Conservation (phyloP, 2,113 vertebrate species). For the Todiramphus saurophagus region DNA sequence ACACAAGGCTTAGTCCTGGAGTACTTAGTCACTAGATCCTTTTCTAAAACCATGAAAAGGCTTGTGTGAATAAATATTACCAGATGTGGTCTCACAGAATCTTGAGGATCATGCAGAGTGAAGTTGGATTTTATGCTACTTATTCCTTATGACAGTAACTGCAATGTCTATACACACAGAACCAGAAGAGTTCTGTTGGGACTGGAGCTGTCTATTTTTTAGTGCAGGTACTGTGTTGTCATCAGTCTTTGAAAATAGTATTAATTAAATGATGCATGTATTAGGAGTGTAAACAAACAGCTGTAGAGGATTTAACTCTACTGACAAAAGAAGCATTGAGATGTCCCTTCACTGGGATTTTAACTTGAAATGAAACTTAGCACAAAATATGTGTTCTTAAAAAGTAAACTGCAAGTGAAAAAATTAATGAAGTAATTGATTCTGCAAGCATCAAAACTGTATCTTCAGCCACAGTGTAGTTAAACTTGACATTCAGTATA, state of each 20-base stretch:
- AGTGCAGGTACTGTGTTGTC: neutral
- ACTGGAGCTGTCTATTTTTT: neutral
- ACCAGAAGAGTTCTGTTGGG: neutral
- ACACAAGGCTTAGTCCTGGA: neutral
- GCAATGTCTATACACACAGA: neutral
- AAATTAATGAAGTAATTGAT: neutral
- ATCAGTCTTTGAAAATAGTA: neutral
- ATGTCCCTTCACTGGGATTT: neutral
- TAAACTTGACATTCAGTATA: neutral
- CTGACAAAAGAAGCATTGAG: neutral
- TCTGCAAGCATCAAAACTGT: neutral
- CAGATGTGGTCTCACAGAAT: neutral
- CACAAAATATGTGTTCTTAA: neutral
- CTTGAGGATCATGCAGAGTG: neutral
- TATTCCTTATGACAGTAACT: neutral
- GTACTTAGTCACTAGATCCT: neutral
- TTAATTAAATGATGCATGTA: neutral
- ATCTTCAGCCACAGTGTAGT: neutral
- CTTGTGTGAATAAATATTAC: neutral
- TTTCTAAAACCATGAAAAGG: neutral
- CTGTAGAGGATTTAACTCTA: neutral
- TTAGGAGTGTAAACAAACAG: neutral
- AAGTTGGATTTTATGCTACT: neutral
- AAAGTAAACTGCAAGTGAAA: neutral
- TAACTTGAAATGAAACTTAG: neutral